Evolutionary conservation across 2,888 invertebrate species (phyloP).

Genomic region (Eustalomyia histrio): DNA sequence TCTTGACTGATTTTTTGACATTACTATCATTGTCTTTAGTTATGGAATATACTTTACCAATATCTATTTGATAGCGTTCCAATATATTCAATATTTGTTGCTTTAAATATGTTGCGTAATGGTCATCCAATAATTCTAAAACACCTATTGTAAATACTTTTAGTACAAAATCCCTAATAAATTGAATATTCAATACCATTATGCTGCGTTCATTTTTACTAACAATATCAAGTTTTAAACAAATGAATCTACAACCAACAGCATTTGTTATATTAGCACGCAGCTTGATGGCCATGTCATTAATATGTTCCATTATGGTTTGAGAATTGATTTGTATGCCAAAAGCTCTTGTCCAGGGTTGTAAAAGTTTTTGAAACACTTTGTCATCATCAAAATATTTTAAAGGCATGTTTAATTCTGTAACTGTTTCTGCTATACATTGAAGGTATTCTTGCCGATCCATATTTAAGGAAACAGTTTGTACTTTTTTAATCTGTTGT

Average conservation of each 20-base stretch:
- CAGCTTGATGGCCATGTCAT: slow-evolving; percentile 18
- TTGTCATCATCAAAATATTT: slow-evolving; percentile 3
- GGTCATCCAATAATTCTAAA: slow-evolving; percentile 44
- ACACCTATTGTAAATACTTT: slow-evolving; percentile 46
- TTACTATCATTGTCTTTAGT: slow-evolving; percentile 62
- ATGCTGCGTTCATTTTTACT: slow-evolving; percentile 5
- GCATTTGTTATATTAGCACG: slow-evolving; percentile 17
- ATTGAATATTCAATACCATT: slow-evolving; percentile 54
- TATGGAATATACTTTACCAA: slow-evolving; percentile 55
- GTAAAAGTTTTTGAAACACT: slow-evolving; percentile 24
- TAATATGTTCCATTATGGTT: slow-evolving; percentile 31
- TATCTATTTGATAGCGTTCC: slow-evolving; percentile 55
- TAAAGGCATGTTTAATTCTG: slow-evolving; percentile 26
- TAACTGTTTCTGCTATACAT: slow-evolving; percentile 33
- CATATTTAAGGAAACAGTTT: slow-evolving; percentile 29
- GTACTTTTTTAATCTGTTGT: slow-evolving; percentile 18
- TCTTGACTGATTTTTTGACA: slow-evolving; percentile 35
- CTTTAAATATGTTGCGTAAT: slow-evolving; percentile 54
- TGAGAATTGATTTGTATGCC: slow-evolving; percentile 11
- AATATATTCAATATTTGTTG: slow-evolving; percentile 51
- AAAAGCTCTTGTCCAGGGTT: slow-evolving; percentile 6
- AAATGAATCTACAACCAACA: slow-evolving; percentile 27
- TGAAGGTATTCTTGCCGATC: slow-evolving; percentile 25
- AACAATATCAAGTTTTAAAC: slow-evolving; percentile 39
- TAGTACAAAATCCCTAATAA: slow-evolving; percentile 41